Conservation (phyloP, 2,888 invertebrate genomes). For the Prosapia bicincta region DNA sequence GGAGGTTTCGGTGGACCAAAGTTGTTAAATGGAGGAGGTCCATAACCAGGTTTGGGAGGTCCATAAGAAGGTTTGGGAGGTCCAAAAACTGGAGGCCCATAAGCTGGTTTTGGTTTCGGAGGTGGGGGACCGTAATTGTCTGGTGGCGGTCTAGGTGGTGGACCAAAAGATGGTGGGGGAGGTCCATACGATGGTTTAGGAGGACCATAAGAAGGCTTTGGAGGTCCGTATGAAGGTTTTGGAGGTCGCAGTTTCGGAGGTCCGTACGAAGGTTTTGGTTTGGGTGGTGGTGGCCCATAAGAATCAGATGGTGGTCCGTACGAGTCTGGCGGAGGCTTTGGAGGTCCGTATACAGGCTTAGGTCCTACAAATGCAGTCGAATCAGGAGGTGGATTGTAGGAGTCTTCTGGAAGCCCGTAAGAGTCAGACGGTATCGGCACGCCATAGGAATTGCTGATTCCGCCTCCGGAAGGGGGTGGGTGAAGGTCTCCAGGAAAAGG, state of each 20-base stretch:
- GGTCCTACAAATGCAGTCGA: constrained; percentile 35
- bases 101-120: constrained; percentile 40
- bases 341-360: constrained; percentile 41
- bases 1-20: constrained; percentile 41
- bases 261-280: constrained; percentile 45
- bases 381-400: constrained; percentile 42
- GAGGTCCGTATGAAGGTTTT: constrained; percentile 47
- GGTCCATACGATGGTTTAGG: constrained; percentile 41
- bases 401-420: constrained; percentile 42
- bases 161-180: constrained; percentile 37
- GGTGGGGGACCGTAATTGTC: constrained; percentile 39
- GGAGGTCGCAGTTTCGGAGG: constrained; percentile 39
- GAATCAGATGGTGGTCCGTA: constrained; percentile 42
- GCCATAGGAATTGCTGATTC: constrained; percentile 36
- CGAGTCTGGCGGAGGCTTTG: constrained; percentile 23
- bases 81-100: constrained; percentile 42
- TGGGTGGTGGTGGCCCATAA: constrained; percentile 49
- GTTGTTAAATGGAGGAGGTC: constrained; percentile 35
- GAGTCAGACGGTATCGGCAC: constrained; percentile 35
- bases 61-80: constrained; percentile 44
- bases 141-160: constrained; percentile 40
- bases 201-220: constrained; percentile 44
- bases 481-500: constrained; percentile 29
- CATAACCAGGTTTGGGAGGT: constrained; percentile 41
- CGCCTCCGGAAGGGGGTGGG: constrained; percentile 26